Percentiles rank a stretch among this genome's conserved stretches.
These are phyloP conservation scores for Sciurus carolinensis DNA, from an alignment of 2,797 vertebrate species.

Conservation along the genomic window DNA sequence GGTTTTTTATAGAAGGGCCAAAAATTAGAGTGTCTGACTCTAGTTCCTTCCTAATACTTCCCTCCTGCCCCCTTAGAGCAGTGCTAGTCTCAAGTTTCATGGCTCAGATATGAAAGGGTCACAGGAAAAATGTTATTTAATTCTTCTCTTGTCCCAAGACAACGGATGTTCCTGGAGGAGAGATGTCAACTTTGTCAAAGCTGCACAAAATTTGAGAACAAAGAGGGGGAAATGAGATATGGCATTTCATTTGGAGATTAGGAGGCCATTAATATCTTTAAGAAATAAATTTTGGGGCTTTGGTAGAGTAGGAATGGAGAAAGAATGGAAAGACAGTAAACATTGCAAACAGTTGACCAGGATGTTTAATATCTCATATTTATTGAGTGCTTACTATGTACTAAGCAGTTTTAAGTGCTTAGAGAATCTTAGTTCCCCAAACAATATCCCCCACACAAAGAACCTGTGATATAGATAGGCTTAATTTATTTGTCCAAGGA, in stretches of 20 bases:
- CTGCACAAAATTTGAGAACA: constrained; percentile 3
- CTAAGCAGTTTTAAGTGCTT: neutral
- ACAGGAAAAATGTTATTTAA: neutral
- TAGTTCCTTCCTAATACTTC: neutral
- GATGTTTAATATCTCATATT: neutral
- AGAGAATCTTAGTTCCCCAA: neutral
- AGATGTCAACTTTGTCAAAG: neutral
- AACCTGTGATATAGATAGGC: neutral
- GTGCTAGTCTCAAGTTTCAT: neutral
- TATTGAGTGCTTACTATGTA: neutral
- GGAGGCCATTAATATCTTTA: neutral
- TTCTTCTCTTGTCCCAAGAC: neutral
- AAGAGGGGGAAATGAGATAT: neutral
- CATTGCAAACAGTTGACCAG: neutral
- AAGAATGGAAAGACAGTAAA: neutral
- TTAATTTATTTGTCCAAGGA: neutral
- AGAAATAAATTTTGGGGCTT: neutral
- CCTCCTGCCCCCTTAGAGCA: neutral
- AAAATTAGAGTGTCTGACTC: neutral
- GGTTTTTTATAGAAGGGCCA: neutral
- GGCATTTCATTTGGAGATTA: neutral
- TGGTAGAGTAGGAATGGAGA: neutral
- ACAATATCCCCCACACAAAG: neutral
- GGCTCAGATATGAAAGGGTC: neutral
- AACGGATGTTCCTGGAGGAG: neutral